Percentiles rank a stretch among this genome's conserved stretches.
Evolutionary conservation across 2,888 invertebrate species (phyloP).

Genomic region (Theodoxus fluviatilis): DNA sequence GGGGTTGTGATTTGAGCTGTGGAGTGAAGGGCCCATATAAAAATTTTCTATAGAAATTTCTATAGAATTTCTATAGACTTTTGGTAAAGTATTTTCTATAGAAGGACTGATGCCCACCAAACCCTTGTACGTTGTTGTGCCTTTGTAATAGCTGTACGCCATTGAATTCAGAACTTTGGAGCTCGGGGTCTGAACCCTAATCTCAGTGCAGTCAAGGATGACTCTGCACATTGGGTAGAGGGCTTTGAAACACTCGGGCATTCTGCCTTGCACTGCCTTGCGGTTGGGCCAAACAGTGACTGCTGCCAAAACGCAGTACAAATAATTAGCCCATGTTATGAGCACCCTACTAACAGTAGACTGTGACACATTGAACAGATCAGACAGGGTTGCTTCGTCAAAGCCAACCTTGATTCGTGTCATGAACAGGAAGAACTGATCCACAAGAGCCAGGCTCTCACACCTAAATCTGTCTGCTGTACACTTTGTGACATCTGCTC

Average conservation of each 20-base stretch:
- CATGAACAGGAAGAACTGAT: constrained; percentile 14
- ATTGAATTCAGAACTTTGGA: constrained; percentile 20
- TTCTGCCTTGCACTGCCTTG: constrained; percentile 6
- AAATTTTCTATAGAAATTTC: too few relatives aligned
- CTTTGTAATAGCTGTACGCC: constrained; percentile 29
- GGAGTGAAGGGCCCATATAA: too few relatives aligned
- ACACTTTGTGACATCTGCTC: background rate
- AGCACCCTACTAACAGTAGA: constrained; percentile 14
- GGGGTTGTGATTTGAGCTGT: too few relatives aligned
- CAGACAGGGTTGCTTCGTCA: constrained; percentile 14
- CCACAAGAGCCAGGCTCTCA: background rate
- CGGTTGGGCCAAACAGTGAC: constrained; percentile 22
- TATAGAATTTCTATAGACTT: too few relatives aligned
- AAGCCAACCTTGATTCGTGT: constrained; percentile 9
- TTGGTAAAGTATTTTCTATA: too few relatives aligned
- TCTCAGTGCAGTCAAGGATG: constrained; percentile 23
- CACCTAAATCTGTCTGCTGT: background rate
- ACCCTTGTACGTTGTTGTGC: constrained; percentile 26
- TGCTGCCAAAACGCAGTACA: constrained; percentile 22
- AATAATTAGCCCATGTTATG: constrained; percentile 23
- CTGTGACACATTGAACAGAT: constrained; percentile 5
- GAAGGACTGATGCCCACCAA: constrained; percentile 29
- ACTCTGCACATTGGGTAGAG: constrained; percentile 20
- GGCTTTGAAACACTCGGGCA: constrained; percentile 23
- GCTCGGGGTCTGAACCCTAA: constrained; percentile 16